Evolutionary conservation across 2,113 vertebrate species (phyloP).

Genomic region (Etheostoma spectabile): DNA sequence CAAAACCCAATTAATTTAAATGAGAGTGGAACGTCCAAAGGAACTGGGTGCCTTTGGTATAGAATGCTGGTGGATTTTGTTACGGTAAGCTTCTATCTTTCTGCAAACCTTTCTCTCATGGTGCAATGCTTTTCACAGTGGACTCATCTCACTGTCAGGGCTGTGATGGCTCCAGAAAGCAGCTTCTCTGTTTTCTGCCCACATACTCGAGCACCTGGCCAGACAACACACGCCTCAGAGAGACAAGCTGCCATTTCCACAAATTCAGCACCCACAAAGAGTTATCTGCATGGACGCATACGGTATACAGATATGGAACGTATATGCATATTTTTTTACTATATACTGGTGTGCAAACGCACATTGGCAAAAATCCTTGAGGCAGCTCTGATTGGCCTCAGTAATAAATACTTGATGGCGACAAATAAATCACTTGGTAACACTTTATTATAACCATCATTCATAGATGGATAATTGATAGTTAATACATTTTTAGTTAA

Average conservation of each 20-base stretch:
- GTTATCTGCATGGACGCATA: neutral
- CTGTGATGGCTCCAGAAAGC: conserved; percentile 45
- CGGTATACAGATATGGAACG: neutral
- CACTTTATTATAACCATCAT: too few species aligned
- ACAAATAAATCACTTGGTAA: neutral
- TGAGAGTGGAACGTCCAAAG: neutral
- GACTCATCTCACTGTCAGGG: conserved; percentile 40
- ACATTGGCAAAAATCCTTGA: neutral
- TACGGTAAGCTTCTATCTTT: neutral
- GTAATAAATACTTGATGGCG: neutral
- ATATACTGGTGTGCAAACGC: neutral
- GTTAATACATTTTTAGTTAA: too few species aligned
- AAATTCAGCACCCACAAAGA: conserved; percentile 29
- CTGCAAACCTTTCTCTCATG: conserved; percentile 3
- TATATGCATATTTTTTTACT: neutral
- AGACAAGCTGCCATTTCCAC: conserved; percentile 51
- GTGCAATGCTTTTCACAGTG: conserved; percentile 21
- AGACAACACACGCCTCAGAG: conserved; percentile 23
- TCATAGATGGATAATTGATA: too few species aligned
- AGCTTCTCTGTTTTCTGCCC: conserved; percentile 51
- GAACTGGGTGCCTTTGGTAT: neutral
- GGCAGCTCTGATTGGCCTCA: neutral
- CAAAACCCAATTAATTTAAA: neutral
- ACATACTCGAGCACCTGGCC: conserved; percentile 47
- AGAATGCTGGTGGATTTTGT: neutral